Evolutionary conservation across 2,888 invertebrate species (phyloP).

Genomic region (Steromphala cineraria): DNA sequence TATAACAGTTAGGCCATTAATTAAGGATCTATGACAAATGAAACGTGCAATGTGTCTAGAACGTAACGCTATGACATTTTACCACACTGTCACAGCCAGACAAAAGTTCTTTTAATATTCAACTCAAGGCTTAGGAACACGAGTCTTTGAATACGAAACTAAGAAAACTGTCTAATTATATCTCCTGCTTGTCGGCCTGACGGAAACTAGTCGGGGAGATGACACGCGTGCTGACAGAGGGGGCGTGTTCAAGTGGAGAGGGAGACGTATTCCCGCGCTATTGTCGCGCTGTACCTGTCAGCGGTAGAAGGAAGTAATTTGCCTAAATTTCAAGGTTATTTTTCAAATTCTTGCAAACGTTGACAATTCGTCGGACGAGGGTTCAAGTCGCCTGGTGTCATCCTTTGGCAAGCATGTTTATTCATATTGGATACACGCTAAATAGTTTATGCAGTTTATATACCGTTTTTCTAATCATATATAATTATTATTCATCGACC

Average conservation of each 20-base stretch:
- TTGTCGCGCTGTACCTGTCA: not conserved
- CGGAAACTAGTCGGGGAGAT: not conserved
- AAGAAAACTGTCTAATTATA: not conserved
- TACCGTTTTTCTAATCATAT: too few relatives aligned
- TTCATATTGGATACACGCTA: too few relatives aligned
- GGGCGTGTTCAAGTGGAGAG: not conserved
- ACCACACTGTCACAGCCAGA: not conserved
- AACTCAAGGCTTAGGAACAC: not conserved
- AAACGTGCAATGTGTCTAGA: too few relatives aligned
- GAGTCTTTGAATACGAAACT: not conserved
- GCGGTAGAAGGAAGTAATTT: not conserved
- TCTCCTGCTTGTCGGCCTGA: not conserved
- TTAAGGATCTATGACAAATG: too few relatives aligned
- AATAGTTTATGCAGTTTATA: too few relatives aligned
- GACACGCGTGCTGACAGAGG: not conserved
- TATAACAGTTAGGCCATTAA: too few relatives aligned
- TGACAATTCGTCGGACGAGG: too few relatives aligned
- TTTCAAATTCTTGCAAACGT: not conserved
- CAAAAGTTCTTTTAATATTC: not conserved
- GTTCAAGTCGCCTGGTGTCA: too few relatives aligned
- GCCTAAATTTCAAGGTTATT: not conserved
- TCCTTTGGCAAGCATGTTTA: too few relatives aligned
- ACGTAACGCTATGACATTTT: too few relatives aligned
- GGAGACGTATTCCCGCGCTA: not conserved
- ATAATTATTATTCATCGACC: too few relatives aligned